Evolutionary conservation across 2,888 invertebrate species (phyloP), one percentile per base, ranked within the genome.

Genomic region (Torymus auratus): DNA sequence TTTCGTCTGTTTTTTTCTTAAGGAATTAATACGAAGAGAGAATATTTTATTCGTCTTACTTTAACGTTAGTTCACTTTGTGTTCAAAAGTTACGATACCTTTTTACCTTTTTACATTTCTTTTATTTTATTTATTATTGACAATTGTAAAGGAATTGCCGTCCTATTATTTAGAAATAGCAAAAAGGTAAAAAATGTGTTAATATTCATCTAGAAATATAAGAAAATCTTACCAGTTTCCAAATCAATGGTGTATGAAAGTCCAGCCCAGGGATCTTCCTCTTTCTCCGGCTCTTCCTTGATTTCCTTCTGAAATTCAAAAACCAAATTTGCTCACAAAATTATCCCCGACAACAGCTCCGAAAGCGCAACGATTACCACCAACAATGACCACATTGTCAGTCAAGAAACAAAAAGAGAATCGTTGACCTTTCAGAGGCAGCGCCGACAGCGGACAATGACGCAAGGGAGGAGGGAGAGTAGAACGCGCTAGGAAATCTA

Each of bases 231-330:
- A 96, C 97, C 97, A 84, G 97, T 97, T 91, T 97, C 97, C 14
- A 96, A 95, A 89, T 97, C 97, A 81, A 97, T 94, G 83, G 95
- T 96, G 91, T 96, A 96, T 0, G 95, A 93, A 7, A 96, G 93
- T 23, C 96, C 96, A 41, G 94, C 95, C 96, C 96, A 96, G 5
- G 95, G 95, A 89, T 96, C 94, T 56, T 93, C 93, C 88, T 94
- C 89, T 76, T 89, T 91, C 73, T 86, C 85, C 83, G 86, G 83
- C 14, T 86, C 86, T 50, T 88, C 88, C 68, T 88, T 87, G 28
- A 85, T 81, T 52, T 85, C 85, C 58, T 89, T 86, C 89, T 89
- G 84, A 4, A 88, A 88, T 84, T 76, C 4, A 53, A 72, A 60
- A 15, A 81, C 14, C 67, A 72, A 65, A 41, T 20, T n/a, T 14